Evolutionary conservation across 2,888 invertebrate species (phyloP).

Genomic region (Cataglyphis rosenhaueri): DNA sequence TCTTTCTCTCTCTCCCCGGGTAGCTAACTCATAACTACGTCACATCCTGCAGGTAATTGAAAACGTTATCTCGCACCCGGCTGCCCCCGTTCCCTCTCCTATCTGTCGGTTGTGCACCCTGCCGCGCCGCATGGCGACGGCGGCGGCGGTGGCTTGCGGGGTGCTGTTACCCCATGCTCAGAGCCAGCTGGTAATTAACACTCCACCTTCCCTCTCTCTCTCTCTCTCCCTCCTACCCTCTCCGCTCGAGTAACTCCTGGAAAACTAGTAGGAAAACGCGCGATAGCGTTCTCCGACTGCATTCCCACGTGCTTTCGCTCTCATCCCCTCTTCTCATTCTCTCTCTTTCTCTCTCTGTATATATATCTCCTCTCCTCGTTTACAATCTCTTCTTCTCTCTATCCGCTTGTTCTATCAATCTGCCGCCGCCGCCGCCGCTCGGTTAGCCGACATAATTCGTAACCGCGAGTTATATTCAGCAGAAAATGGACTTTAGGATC

Average conservation of each 20-base stretch:
- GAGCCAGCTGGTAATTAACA: slow-evolving; percentile 83
- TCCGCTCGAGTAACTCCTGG: slow-evolving; percentile 76
- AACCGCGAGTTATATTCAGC: slow-evolving; percentile 77
- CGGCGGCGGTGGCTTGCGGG: slow-evolving; percentile 40
- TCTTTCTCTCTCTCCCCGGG: slow-evolving; percentile 72
- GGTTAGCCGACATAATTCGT: slow-evolving; percentile 72
- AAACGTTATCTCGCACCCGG: slow-evolving; percentile 85
- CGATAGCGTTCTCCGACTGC: slow-evolving; percentile 71
- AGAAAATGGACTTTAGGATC: slow-evolving; percentile 76
- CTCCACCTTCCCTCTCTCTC: slow-evolving; percentile 68
- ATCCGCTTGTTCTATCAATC: slow-evolving; percentile 48
- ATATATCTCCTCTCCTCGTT: slow-evolving; percentile 32
- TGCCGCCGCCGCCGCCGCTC: slow-evolving; percentile 36
- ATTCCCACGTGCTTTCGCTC: slow-evolving; percentile 46
- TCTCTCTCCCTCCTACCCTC: slow-evolving; percentile 47
- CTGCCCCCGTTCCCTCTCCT: slow-evolving; percentile 80
- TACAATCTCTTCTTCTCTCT: slow-evolving; percentile 55
- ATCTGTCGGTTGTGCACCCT: slow-evolving; percentile 64
- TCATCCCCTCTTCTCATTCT: slow-evolving; percentile 36
- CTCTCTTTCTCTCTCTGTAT: slow-evolving; percentile 15
- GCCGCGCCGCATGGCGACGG: slow-evolving; percentile 27
- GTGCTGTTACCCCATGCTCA: slow-evolving; percentile 66
- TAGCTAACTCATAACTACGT: slow-evolving; percentile 85
- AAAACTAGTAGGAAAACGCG: slow-evolving; percentile 82
- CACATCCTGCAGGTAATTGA: slow-evolving; percentile 85